These are phyloP conservation scores for Rhodeus uyekii DNA, from an alignment of 2,797 vertebrate genomes.

Conservation along the genomic window DNA sequence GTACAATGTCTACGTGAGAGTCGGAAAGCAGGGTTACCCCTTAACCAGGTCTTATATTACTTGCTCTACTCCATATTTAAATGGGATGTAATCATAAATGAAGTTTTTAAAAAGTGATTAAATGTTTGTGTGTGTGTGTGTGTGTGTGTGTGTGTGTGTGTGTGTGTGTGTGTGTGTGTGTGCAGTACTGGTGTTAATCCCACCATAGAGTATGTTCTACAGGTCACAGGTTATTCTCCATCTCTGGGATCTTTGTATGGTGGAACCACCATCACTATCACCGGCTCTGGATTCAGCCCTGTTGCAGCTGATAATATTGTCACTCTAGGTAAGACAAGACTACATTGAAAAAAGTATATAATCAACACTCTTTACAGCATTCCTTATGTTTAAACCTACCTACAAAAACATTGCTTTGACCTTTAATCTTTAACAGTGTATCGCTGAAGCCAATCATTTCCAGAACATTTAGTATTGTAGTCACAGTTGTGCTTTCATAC, in stretches of 20 bases:
- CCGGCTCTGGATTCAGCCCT: constrained; percentile 81
- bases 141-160: too few relatives aligned
- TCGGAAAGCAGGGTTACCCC: constrained; percentile 77
- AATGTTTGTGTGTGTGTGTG: neutral
- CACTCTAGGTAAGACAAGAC: constrained; percentile 74
- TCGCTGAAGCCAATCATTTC: too few relatives aligned
- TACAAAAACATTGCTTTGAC: too few relatives aligned
- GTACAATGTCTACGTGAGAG: constrained; percentile 70
- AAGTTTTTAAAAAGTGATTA: neutral
- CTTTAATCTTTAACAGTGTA: too few relatives aligned
- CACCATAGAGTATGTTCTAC: constrained; percentile 77
- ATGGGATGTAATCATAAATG: neutral
- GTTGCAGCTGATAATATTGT: constrained; percentile 71
- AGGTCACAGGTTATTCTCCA: constrained; percentile 74
- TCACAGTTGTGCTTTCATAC: constrained; percentile 26
- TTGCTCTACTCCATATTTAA: neutral
- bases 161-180: too few relatives aligned
- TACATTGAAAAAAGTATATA: too few relatives aligned
- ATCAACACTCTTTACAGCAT: neutral
- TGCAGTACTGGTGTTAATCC: constrained; percentile 67
- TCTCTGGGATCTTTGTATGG: constrained; percentile 80
- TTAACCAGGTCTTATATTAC: constrained; percentile 64
- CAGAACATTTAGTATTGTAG: neutral
- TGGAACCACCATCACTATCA: constrained; percentile 78
- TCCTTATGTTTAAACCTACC: neutral